Conservation (phyloP, 1,140 invertebrate species). For the Hyles euphorbiae region DNA sequence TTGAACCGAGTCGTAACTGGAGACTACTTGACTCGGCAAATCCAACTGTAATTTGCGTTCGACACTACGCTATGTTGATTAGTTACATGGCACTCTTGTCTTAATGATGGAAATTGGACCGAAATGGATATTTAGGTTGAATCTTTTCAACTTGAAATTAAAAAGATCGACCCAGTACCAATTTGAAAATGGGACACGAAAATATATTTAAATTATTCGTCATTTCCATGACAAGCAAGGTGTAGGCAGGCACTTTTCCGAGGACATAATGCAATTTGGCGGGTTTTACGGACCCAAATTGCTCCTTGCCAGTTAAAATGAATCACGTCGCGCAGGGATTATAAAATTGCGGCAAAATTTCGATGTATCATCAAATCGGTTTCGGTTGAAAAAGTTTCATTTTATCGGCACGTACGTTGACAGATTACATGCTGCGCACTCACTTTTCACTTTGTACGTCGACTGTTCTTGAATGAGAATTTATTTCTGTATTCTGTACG, state of each 20-base stretch:
- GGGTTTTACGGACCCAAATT: slow-evolving; percentile 46
- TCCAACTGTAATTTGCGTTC: too few species aligned
- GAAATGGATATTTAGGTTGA: too few species aligned
- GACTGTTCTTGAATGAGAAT: neutral
- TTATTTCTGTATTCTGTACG: neutral
- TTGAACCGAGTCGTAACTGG: too few species aligned
- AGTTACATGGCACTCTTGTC: too few species aligned
- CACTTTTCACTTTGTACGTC: neutral
- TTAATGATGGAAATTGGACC: too few species aligned
- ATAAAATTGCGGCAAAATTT: slow-evolving; percentile 49
- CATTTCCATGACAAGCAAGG: slow-evolving; percentile 17
- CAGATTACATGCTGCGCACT: slow-evolving; percentile 1
- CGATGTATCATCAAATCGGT: slow-evolving; percentile 36
- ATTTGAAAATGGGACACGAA: slow-evolving; percentile 12
- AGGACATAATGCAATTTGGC: slow-evolving; percentile 43
- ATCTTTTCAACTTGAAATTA: too few species aligned
- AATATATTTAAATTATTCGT: slow-evolving; percentile 28
- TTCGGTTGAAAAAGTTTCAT: slow-evolving; percentile 33
- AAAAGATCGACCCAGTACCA: too few species aligned
- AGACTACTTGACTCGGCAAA: too few species aligned
- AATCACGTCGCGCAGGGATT: slow-evolving; percentile 45
- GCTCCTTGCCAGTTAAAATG: slow-evolving; percentile 52
- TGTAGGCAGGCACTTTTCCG: slow-evolving; percentile 23
- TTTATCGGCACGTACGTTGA: slow-evolving; percentile 17
- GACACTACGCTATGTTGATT: too few species aligned